These are phyloP conservation scores for Halocynthia aurantium DNA, from an alignment of 23 tunicate species.

Conservation along the genomic window DNA sequence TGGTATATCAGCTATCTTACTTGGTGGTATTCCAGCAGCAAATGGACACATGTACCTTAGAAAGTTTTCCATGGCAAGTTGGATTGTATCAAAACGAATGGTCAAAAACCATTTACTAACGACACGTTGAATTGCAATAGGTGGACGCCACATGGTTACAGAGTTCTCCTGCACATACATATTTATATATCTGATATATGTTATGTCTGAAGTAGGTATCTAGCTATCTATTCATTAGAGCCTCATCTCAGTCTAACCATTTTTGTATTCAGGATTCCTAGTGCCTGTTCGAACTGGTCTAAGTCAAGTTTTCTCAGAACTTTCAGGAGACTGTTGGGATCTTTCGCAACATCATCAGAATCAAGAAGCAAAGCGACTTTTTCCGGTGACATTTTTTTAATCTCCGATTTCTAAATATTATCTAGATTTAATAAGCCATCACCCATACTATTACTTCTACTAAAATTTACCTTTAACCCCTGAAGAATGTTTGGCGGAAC, in stretches of 20 bases:
- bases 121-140: conserved; percentile 12
- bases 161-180: not conserved
- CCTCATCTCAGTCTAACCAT: conserved; percentile 1
- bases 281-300: conserved; percentile 31
- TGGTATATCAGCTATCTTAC: conserved; percentile 4
- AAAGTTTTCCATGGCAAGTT: conserved; percentile 4
- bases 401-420: conserved; percentile 1
- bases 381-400: conserved; percentile 35
- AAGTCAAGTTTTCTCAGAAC: conserved; percentile 14
- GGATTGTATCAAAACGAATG: not conserved
- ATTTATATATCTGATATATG: too few species aligned
- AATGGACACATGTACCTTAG: conserved; percentile 39
- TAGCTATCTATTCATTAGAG: too few species aligned
- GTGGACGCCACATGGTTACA: conserved; percentile 22
- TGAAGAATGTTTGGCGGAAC: conserved; percentile 39
- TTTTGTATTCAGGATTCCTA: conserved; percentile 13
- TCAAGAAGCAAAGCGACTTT: conserved; percentile 35
- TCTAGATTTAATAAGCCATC: not conserved
- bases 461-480: conserved; percentile 32
- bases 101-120: conserved; percentile 11
- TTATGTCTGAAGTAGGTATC: too few species aligned
- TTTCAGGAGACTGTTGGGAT: conserved; percentile 36
- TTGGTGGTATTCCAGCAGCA: conserved; percentile 21
- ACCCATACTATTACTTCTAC: not conserved
- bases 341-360: conserved; percentile 42